A percentile compares a stretch with the other conserved stretches of the same genome.
Conservation (phyloP, 2,888 invertebrate species). For the Azorinus chamasolen region DNA sequence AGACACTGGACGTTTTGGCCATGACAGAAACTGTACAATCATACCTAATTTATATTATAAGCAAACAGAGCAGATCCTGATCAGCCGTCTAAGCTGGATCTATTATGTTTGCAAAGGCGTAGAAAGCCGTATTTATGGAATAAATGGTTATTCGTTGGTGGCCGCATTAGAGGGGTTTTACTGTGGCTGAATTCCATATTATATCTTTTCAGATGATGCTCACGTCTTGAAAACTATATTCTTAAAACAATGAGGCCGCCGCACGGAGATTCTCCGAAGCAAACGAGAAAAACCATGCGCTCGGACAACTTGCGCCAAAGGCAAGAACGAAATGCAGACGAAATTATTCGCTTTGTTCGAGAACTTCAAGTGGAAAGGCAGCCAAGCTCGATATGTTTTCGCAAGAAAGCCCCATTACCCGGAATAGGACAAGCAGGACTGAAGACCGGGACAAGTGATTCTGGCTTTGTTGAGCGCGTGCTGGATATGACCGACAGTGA, state of each 20-base stretch:
- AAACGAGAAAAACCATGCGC: slow-evolving; percentile 26
- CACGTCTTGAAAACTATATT: slow-evolving; percentile 8
- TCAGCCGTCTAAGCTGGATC: too few relatives aligned
- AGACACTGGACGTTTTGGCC: too few relatives aligned
- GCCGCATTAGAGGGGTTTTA: too few relatives aligned
- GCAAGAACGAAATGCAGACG: slow-evolving; percentile 67
- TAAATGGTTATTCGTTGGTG: too few relatives aligned
- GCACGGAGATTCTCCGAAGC: slow-evolving; percentile 48
- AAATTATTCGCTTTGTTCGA: slow-evolving; percentile 75
- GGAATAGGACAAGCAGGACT: slow-evolving; percentile 65
- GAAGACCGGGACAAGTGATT: slow-evolving; percentile 59
- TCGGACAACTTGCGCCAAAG: slow-evolving; percentile 59
- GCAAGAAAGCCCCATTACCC: slow-evolving; percentile 71
- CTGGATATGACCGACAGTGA: slow-evolving; percentile 65
- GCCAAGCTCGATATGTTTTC: slow-evolving; percentile 71
- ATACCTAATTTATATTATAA: too few relatives aligned
- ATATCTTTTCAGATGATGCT: slow-evolving; percentile 39
- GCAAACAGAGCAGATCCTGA: too few relatives aligned
- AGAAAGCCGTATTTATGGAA: too few relatives aligned
- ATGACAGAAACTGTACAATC: too few relatives aligned
- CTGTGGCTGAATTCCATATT: not conserved
- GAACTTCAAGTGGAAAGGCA: slow-evolving; percentile 72
- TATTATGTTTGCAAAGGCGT: too few relatives aligned
- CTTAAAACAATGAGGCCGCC: slow-evolving; percentile 50
- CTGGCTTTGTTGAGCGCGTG: slow-evolving; percentile 68